Evolutionary conservation across 2,888 invertebrate genomes (phyloP).

Genomic region (Tricholauxania praeusta): DNA sequence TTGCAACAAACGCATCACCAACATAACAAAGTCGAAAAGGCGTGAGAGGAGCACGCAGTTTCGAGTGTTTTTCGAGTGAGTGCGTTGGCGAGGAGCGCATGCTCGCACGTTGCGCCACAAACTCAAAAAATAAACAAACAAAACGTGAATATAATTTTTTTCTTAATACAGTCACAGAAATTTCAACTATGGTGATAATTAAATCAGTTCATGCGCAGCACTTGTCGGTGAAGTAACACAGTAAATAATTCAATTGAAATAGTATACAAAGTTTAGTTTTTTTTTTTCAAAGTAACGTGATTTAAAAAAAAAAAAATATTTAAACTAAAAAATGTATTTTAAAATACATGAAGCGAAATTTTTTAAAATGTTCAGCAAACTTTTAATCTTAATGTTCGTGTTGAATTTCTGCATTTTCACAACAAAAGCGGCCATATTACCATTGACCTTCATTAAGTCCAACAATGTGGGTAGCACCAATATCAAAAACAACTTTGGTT

Average conservation of each 20-base stretch:
- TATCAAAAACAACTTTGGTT: conserved; percentile 47
- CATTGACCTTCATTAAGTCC: conserved; percentile 16
- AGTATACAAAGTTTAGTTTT: not conserved
- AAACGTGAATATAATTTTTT: not conserved
- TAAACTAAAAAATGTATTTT: conserved; percentile 8
- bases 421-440: not conserved
- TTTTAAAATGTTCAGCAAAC: not conserved
- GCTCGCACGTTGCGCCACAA: too few relatives aligned
- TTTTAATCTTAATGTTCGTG: not conserved
- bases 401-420: not conserved
- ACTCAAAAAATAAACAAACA: too few relatives aligned
- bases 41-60: too few relatives aligned
- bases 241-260: not conserved
- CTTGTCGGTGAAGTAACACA: conserved; percentile 15
- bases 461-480: not conserved
- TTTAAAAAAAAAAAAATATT: not conserved
- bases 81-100: too few relatives aligned
- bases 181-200: not conserved
- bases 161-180: not conserved
- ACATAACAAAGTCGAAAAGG: too few relatives aligned
- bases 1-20: too few relatives aligned
- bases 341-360: not conserved
- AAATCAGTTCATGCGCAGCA: conserved; percentile 22
- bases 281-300: too few relatives aligned
- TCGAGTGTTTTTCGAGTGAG: too few relatives aligned